phyloP scores from a whole-genome alignment of 2,113 vertebrate genomes.

The Anguilla rostrata region DNA sequence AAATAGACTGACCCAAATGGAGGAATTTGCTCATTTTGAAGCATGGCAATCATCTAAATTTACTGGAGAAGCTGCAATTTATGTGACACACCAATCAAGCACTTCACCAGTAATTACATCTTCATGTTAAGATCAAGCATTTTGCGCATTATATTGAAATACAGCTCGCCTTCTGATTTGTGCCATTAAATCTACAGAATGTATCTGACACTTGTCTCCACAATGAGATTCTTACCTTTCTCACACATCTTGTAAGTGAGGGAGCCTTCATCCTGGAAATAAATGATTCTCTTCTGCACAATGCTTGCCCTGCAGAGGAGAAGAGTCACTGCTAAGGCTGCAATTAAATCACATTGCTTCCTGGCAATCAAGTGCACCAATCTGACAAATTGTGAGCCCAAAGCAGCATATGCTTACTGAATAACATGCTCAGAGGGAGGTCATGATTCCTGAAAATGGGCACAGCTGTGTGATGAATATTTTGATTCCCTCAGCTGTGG shows the following conservation, averaged over 20 bases:
- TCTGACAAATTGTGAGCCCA: background rate
- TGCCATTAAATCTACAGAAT: too few species aligned
- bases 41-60: background rate
- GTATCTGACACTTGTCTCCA: background rate
- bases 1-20: background rate
- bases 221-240: constrained; percentile 77
- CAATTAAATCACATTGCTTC: constrained; percentile 11
- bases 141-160: background rate
- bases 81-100: background rate
- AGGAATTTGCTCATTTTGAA: background rate
- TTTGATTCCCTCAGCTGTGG: background rate
- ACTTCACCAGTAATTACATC: constrained; percentile 18
- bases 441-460: background rate
- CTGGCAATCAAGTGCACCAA: background rate
- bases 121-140: background rate
- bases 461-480: background rate
- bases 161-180: background rate
- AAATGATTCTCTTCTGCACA: constrained; percentile 95
- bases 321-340: background rate
- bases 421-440: background rate
- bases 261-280: constrained; percentile 95
- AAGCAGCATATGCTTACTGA: background rate
- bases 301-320: constrained; percentile 83
- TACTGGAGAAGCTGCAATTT: background rate
- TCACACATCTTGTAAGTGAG: constrained; percentile 95